Evolutionary conservation across 2,797 vertebrate genomes (phyloP), one percentile per base, ranked within the genome.

Genomic region (Psittacula echo): DNA sequence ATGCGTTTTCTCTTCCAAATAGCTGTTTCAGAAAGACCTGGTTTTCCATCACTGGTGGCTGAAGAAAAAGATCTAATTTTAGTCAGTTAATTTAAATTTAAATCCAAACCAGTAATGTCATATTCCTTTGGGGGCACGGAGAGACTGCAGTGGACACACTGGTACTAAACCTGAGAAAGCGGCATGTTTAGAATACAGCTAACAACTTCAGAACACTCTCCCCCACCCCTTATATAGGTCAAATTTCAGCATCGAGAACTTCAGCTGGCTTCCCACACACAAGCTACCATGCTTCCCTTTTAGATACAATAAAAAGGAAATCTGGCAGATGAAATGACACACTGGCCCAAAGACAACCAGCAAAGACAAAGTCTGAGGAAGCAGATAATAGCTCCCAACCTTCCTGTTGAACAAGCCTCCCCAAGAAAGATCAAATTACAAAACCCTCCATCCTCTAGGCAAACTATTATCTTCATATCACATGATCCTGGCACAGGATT

Each of bases 401-500:
- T 27, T 82, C 61, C 87, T 32, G 34, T 14, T 17, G 41, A 85
- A 72, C 48, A 65, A 74, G 56, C 5, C 13, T 65, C 47, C 47
- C 18, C 42, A 60, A 60, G 68, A 74, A 74, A 58, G 56, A 68
- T 13, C 48, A 82, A 85, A 89, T 70, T 48, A 81, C n/a, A 89
- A 89, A 90, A 72, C 32, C 41, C 72, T 80, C 65, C 51, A 74
- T 62, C 22, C 70, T 60, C 75, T 21, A 29, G 17, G 34, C 41
- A 89, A 93, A 75, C 24, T 19, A 54, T 78, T 64, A 56, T 45
- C 77, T 90, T 78, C 15, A 1, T 16, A 61, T 37, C 11, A 2
- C 3, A 2, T 8, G 37, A 81, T 29, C 32, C 67, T 24, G 60
- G 45, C 45, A 87, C 0, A 0, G 56, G 75, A 78, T 0, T 26